Percentiles rank a stretch among this genome's conserved stretches.
Evolutionary conservation across 2,888 invertebrate species (phyloP).

Genomic region (Rhagium mordax): DNA sequence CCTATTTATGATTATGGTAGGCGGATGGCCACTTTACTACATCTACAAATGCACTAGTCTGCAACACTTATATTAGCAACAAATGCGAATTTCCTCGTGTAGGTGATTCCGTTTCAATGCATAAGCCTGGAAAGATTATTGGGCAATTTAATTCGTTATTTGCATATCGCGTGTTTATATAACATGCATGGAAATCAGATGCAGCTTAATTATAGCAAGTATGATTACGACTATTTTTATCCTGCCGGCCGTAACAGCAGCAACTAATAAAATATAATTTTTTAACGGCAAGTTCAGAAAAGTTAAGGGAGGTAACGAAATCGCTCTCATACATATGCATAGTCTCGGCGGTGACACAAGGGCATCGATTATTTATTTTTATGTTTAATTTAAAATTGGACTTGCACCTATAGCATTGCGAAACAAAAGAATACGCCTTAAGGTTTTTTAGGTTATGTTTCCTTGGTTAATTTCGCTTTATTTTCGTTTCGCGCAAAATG

Average conservation of each 20-base stretch:
- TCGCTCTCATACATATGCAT: neutral
- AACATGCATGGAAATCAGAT: slow-evolving; percentile 19
- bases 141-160: slow-evolving; percentile 3
- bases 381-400: too few relatives aligned
- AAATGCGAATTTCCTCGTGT: neutral
- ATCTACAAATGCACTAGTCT: too few relatives aligned
- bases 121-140: slow-evolving; percentile 1
- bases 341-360: neutral
- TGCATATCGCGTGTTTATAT: slow-evolving; percentile 6
- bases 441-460: too few relatives aligned
- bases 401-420: too few relatives aligned
- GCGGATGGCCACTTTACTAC: too few relatives aligned
- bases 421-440: too few relatives aligned
- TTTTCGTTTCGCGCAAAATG: too few relatives aligned
- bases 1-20: too few relatives aligned
- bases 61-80: too few relatives aligned
- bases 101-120: neutral
- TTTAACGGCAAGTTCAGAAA: neutral
- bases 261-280: neutral
- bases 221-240: slow-evolving; percentile 12
- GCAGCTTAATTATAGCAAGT: slow-evolving; percentile 12
- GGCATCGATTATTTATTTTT: too few relatives aligned
- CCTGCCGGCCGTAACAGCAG: neutral
- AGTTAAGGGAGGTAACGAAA: neutral
- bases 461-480: too few relatives aligned